Evolutionary conservation across 2,113 vertebrate genomes (phyloP).

Genomic region (Platanista minor): DNA sequence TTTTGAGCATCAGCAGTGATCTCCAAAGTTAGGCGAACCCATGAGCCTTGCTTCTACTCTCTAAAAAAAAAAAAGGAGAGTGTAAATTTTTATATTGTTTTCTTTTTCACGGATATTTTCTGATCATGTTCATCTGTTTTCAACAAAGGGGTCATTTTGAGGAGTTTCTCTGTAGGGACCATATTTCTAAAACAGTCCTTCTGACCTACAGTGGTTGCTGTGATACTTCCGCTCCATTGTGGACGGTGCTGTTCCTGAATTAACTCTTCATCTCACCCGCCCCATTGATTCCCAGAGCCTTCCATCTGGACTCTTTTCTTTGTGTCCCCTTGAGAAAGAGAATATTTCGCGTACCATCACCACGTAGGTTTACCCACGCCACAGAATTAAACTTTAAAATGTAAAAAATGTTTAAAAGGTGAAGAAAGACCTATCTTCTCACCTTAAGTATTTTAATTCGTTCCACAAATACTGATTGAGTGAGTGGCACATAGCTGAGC

Average conservation of each 20-base stretch:
- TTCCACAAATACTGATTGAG: background rate
- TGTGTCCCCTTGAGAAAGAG: conserved; percentile 72
- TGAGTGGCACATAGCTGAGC: background rate
- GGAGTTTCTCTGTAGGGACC: conserved; percentile 73
- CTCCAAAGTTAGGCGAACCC: conserved; percentile 16
- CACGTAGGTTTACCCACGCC: conserved; percentile 22
- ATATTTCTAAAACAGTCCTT: conserved; percentile 69
- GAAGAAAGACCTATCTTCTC: conserved; percentile 37
- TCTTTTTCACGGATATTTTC: conserved; percentile 73
- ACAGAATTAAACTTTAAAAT: background rate
- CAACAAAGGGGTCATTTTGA: conserved; percentile 69
- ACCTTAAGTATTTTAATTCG: background rate
- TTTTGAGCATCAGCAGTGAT: conserved; percentile 32
- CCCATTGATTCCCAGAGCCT: conserved; percentile 63
- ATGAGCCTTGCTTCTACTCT: conserved; percentile 42
- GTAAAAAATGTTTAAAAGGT: background rate
- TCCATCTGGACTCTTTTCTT: conserved; percentile 81
- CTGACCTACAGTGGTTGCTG: conserved; percentile 63
- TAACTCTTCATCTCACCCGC: conserved; percentile 65
- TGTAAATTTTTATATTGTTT: conserved; percentile 60
- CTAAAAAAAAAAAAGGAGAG: conserved; percentile 17
- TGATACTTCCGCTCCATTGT: conserved; percentile 67
- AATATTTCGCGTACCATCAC: conserved; percentile 27
- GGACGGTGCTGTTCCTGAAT: conserved; percentile 80
- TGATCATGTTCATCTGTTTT: conserved; percentile 71